Conservation (phyloP, 2,113 vertebrate genomes). For the Eira barbara region DNA sequence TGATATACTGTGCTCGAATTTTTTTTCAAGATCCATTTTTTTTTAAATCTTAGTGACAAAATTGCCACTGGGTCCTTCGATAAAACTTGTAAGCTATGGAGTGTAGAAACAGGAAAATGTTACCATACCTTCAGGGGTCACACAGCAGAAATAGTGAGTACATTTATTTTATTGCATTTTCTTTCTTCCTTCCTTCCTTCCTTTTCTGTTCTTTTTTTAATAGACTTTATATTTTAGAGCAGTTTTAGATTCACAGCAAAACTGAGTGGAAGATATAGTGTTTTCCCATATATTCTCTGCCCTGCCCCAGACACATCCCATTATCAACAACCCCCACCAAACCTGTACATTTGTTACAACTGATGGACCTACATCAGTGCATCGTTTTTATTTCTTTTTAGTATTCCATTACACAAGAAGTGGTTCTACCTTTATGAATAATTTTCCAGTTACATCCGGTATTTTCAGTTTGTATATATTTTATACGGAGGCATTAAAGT, state of each 20-base stretch:
- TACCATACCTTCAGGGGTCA: slow-evolving; percentile 94
- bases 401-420: background rate
- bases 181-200: background rate
- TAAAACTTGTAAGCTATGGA: slow-evolving; percentile 97
- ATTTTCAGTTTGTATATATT: background rate
- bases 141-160: slow-evolving; percentile 94
- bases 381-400: background rate
- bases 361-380: background rate
- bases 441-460: background rate
- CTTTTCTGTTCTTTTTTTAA: background rate
- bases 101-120: slow-evolving; percentile 92
- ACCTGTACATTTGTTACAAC: background rate
- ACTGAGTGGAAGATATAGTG: background rate
- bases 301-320: accelerated
- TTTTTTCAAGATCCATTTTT: background rate
- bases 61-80: slow-evolving; percentile 98
- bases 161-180: background rate
- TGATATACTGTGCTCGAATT: background rate
- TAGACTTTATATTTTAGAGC: background rate
- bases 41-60: slow-evolving; percentile 89
- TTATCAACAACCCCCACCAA: no score
- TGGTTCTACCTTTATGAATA: background rate
- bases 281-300: background rate
- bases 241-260: background rate
- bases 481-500: background rate